A percentile compares a stretch with the other conserved stretches of the same genome.
These are phyloP conservation scores for Amazona vittata DNA, from an alignment of 2,113 vertebrate species.

Conservation along the genomic window DNA sequence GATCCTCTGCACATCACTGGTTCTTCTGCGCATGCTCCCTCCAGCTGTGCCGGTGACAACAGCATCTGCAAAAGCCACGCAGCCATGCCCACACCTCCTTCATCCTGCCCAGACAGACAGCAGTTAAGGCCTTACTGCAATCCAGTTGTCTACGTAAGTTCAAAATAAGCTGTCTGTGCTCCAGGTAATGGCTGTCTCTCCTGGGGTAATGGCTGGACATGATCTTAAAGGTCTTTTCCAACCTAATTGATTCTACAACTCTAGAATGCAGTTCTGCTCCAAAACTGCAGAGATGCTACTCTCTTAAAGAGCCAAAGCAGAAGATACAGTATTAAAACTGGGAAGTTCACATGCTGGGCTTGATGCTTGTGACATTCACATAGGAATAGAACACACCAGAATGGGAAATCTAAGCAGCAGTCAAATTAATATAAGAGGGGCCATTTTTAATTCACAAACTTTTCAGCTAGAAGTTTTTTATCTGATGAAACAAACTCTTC, in stretches of 20 bases:
- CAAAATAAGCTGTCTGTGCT: neutral
- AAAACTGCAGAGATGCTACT: neutral
- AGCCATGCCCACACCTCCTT: neutral
- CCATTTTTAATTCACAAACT: neutral
- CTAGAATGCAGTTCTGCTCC: neutral
- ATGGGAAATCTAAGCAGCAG: neutral
- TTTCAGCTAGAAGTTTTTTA: neutral
- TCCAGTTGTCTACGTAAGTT: neutral
- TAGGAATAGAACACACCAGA: accelerated
- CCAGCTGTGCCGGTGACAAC: neutral
- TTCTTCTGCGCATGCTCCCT: accelerated
- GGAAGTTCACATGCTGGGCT: neutral
- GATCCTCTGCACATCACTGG: accelerated
- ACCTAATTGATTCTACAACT: neutral
- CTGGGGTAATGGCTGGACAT: neutral
- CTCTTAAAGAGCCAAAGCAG: neutral
- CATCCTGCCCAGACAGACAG: neutral
- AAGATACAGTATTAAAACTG: neutral
- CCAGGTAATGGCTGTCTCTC: neutral
- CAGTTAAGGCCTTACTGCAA: neutral
- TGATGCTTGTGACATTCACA: neutral
- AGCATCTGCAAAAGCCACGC: neutral
- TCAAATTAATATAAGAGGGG: neutral
- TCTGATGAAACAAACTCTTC: neutral
- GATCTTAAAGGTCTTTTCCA: neutral